A percentile compares a stretch with the other conserved stretches of the same genome.
These are phyloP conservation scores for Plutella xylostella DNA, from an alignment of 2,888 invertebrate species.

Conservation along the genomic window DNA sequence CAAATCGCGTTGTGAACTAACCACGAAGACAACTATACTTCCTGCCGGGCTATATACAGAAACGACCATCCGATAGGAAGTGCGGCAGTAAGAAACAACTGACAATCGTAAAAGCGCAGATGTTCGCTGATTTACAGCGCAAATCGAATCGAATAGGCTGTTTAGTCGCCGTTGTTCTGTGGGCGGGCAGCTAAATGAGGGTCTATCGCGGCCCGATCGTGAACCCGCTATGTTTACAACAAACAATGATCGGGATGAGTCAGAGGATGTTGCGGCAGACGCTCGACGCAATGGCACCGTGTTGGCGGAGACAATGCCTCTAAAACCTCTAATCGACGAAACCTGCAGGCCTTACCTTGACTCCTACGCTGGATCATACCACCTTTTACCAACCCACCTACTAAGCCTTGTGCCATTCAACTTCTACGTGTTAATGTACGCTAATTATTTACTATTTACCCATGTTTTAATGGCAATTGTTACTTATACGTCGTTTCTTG, in stretches of 20 bases:
- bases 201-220: slow-evolving; percentile 23
- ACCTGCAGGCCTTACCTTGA: slow-evolving; percentile 67
- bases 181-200: slow-evolving; percentile 30
- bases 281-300: slow-evolving; percentile 28
- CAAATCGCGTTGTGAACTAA: too few species aligned
- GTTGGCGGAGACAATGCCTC: slow-evolving; percentile 62
- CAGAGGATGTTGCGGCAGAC: slow-evolving; percentile 20
- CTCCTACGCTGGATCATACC: slow-evolving; percentile 57
- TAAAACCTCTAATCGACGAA: slow-evolving; percentile 39
- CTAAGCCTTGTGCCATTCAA: slow-evolving; percentile 34
- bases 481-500: too few species aligned
- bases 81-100: too few species aligned
- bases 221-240: slow-evolving; percentile 25
- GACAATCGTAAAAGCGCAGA: too few species aligned
- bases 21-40: too few species aligned
- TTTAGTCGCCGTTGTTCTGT: slow-evolving; percentile 16
- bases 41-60: too few species aligned
- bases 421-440: slow-evolving; percentile 7
- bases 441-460: background rate
- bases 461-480: background rate
- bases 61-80: too few species aligned
- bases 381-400: slow-evolving; percentile 44
- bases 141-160: background rate
- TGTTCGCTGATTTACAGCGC: background rate
- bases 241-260: slow-evolving; percentile 28